Conservation (phyloP, 2,888 invertebrate genomes). For the Alitta virens region DNA sequence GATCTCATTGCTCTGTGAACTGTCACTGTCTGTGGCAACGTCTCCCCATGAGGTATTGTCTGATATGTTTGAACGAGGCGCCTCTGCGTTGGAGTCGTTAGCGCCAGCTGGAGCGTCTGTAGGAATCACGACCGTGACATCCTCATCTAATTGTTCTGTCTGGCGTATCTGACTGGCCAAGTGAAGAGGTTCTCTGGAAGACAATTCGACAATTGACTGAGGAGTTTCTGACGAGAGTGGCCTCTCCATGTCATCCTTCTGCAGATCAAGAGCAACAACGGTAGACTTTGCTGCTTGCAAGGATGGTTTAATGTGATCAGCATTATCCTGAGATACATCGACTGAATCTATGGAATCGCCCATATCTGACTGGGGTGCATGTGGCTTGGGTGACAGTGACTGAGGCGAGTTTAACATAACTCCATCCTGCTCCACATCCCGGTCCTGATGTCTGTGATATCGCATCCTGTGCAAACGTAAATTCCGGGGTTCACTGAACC, state of each 20-base stretch:
- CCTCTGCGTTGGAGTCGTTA: background rate
- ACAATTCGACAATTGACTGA: background rate
- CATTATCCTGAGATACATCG: background rate
- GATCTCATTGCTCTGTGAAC: slow-evolving; percentile 30
- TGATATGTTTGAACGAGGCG: slow-evolving; percentile 20
- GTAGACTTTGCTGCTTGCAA: background rate
- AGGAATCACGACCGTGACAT: slow-evolving; percentile 48
- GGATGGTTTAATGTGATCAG: background rate
- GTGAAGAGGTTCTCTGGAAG: background rate
- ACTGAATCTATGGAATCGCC: too few relatives aligned
- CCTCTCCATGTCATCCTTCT: too few relatives aligned
- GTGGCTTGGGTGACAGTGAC: too few relatives aligned
- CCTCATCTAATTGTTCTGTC: slow-evolving; percentile 40
- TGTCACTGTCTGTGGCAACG: slow-evolving; percentile 26
- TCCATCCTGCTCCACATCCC: too few relatives aligned
- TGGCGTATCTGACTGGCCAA: slow-evolving; percentile 34
- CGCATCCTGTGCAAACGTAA: slow-evolving; percentile 53
- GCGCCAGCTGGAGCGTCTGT: slow-evolving; percentile 28
- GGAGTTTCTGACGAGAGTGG: background rate
- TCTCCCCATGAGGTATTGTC: slow-evolving; percentile 31
- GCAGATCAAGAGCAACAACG: background rate
- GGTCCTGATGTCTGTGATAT: slow-evolving; percentile 39
- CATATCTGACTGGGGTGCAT: too few relatives aligned
- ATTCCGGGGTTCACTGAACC: slow-evolving; percentile 54
- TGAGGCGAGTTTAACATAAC: too few relatives aligned